These are phyloP conservation scores for Tortrix viridana DNA, from an alignment of 2,888 invertebrate genomes.

Conservation along the genomic window DNA sequence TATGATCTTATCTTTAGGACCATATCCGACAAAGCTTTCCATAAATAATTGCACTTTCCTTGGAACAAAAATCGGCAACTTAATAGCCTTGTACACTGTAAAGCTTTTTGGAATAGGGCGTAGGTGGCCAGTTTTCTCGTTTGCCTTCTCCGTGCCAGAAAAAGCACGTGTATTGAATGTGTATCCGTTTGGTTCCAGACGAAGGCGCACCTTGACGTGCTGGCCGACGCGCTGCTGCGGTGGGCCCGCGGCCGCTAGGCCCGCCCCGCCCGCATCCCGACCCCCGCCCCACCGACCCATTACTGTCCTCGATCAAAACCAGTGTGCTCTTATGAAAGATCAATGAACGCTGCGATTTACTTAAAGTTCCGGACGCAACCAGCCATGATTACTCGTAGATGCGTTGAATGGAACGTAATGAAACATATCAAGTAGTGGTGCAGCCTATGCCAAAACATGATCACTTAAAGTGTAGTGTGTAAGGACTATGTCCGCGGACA, in stretches of 20 bases:
- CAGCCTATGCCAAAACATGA: slow-evolving; percentile 71
- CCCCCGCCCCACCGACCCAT: slow-evolving; percentile 64
- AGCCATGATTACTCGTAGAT: slow-evolving; percentile 67
- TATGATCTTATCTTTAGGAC: too few relatives aligned
- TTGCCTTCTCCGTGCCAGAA: too few relatives aligned
- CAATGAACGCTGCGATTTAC: slow-evolving; percentile 73
- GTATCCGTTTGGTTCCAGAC: slow-evolving; percentile 87
- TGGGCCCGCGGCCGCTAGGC: slow-evolving; percentile 96
- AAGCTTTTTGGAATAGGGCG: too few relatives aligned
- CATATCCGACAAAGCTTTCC: too few relatives aligned
- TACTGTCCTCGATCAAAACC: slow-evolving; percentile 52
- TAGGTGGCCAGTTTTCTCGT: too few relatives aligned
- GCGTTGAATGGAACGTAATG: slow-evolving; percentile 74
- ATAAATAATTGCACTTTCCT: too few relatives aligned
- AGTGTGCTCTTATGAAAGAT: slow-evolving; percentile 62
- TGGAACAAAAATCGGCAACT: too few relatives aligned
- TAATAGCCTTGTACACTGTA: too few relatives aligned
- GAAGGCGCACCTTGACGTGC: slow-evolving; percentile 96
- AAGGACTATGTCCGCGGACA: slow-evolving; percentile 64
- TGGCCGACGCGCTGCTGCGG: slow-evolving; percentile 96
- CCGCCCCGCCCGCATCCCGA: slow-evolving; percentile 57
- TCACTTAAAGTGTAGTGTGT: slow-evolving; percentile 81
- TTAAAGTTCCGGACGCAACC: slow-evolving; percentile 74
- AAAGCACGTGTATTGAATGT: too few relatives aligned
- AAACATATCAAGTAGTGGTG: slow-evolving; percentile 83